These are phyloP conservation scores for Taurulus bubalis DNA, from an alignment of 2,113 vertebrate genomes.

Conservation along the genomic window DNA sequence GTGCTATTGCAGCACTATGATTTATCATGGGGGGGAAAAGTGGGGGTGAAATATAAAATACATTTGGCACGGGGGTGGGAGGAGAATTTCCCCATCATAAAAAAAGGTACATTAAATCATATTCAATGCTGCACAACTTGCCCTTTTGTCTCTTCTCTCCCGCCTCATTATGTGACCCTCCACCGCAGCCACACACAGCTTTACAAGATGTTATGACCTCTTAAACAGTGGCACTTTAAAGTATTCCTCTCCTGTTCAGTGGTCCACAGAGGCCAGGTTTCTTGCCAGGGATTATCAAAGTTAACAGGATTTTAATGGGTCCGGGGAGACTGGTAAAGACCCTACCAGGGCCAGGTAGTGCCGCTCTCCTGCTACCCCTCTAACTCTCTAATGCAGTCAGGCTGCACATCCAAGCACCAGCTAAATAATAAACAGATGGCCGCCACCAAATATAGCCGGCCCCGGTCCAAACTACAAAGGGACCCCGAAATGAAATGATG, in stretches of 20 bases:
- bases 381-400: constrained; percentile 81
- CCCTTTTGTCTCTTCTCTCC: constrained; percentile 53
- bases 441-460: constrained; percentile 87
- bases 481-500: constrained; percentile 86
- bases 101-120: constrained; percentile 52
- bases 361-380: constrained; percentile 57
- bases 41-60: neutral
- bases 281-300: constrained; percentile 81
- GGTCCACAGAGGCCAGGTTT: constrained; percentile 72
- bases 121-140: constrained; percentile 34
- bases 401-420: constrained; percentile 84
- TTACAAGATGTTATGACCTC: constrained; percentile 74
- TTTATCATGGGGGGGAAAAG: neutral
- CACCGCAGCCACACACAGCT: constrained; percentile 54
- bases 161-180: constrained; percentile 54
- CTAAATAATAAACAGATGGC: constrained; percentile 90
- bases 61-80: neutral
- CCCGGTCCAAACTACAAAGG: constrained; percentile 81
- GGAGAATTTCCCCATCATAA: neutral
- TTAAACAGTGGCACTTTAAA: constrained; percentile 79
- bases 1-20: too few species aligned
- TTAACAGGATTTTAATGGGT: constrained; percentile 84
- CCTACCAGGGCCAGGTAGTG: constrained; percentile 75
- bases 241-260: constrained; percentile 73
- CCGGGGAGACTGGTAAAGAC: constrained; percentile 75